Base-by-base conservation (phyloP, 2,888 invertebrate genomes). In the Drosophila peninsularis region DNA sequence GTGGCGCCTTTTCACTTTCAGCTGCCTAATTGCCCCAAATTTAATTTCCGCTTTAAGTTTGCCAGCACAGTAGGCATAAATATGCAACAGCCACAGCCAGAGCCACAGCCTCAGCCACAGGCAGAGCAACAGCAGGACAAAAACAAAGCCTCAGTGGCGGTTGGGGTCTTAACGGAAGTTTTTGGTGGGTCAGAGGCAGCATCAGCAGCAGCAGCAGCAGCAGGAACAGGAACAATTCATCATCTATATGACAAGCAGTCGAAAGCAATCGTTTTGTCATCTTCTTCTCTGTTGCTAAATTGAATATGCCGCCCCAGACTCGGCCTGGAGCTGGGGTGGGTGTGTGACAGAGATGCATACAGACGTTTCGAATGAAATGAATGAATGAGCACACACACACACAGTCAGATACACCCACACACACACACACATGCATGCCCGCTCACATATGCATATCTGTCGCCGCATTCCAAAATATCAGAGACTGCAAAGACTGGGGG, bases 201-300 rank as follows among this genome's bases (percentile, higher is more conserved):
- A 58, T 58, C 52, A 70, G 30, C 47, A 52, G 42, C 21, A 41
- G 36, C 52, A 69, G 30, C 36, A 47, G 42, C 32, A 52, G 36
- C 79, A 77, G 88, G 84, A 83, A 88, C 87, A 83, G 89, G 88
- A 84, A 84, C 84, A 84, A 84, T 84, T 84, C 89, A 84, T 84
- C 84, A 84, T 84, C 84, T 69, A 72, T 84, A 84, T 79, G 84
- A 89, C 89, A 89, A 89, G 91, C 91, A 90, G 91, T 91, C 91
- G 90, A 90, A 91, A 91, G 90, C 91, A 90, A 91, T 90, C 91
- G 91, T 90, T 91, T 91, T 91, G 90, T 90, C 90, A 91, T 91
- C 90, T 88, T 83, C 83, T 88, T 82, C 91, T 91, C 90, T 91
- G 90, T 91, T 91, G 90, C 90, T 91, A 91, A 90, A 90, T 91